phyloP scores from a whole-genome alignment of 2,113 vertebrate species.

The Chlorocebus sabaeus region DNA sequence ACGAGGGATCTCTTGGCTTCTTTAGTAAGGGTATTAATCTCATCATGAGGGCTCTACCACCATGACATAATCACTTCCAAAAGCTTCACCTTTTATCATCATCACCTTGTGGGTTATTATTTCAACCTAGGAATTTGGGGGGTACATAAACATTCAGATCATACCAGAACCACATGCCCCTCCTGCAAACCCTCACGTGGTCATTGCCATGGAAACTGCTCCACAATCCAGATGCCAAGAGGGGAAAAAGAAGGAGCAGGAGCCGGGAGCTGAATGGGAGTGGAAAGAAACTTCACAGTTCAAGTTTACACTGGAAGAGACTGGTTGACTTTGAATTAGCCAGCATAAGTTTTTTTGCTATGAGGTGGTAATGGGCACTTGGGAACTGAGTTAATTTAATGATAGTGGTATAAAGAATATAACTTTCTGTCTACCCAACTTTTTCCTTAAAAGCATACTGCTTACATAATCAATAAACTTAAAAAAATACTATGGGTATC shows the following conservation, averaged over 20 bases:
- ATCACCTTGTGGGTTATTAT: not conserved
- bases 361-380: not conserved
- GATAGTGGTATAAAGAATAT: not conserved
- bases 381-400: conserved; percentile 4
- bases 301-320: not conserved
- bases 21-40: not conserved
- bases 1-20: not conserved
- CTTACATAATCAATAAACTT: not conserved
- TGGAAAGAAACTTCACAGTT: not conserved
- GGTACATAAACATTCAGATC: not conserved
- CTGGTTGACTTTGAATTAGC: not conserved
- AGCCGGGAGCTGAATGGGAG: not conserved
- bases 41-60: not conserved
- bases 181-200: not conserved
- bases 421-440: not conserved
- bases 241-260: not conserved
- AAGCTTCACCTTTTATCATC: not conserved
- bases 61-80: not conserved
- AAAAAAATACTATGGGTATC: not conserved
- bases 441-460: not conserved
- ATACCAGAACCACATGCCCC: not conserved
- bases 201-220: not conserved
- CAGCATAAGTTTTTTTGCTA: not conserved
- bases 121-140: not conserved
- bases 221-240: not conserved